Base-by-base conservation (phyloP, 1,140 invertebrate species). In the Aleiodes sp. region DNA sequence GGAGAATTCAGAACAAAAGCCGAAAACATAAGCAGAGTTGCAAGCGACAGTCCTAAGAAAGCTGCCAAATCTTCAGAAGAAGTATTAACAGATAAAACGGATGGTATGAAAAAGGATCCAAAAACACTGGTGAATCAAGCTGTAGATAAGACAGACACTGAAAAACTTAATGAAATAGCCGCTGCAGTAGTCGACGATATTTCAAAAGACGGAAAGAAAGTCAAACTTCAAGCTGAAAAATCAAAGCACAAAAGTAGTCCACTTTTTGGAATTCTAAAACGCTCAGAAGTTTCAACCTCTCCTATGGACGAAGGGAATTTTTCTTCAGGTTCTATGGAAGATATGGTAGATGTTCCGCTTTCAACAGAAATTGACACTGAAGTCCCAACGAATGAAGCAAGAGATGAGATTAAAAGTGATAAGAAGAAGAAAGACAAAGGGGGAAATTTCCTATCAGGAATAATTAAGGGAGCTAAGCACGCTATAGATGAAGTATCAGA, bases 391-490 rank as follows among this genome's bases (percentile, higher is more conserved):
- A 59, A 73, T 24, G 16, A n/a, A 28, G 59, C 69, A 16, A 67
- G 69, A 21, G 68, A 73, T 61, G 65, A 76, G 66, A 67, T 62
- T 57, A 52, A 71, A 35, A 39, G 74, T 67, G 70, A 71, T 57
- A 72, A 24, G 29, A 39, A 52, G 12, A 6, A 9, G n/a, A 66
- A 70, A 64, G 64, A 71, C 10, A 46, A 65, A 61, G 37, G 19
- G n/a, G 26, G 57, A 52, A 43, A 43, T 12, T 35, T 52, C 33
- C 41, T 64, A 4, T 31, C 39, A 0, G 59, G 41, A 12, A 10
- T 16, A 9, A 46, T 41, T 7, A 56, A 29, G 21, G 33, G 46
- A 26, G 19, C 52, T 39, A 69, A 41, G 43, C 62, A 31, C 12
- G 31, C 57, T 1, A 31, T 63, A 14, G 60, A 41, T 10, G 65